Evolutionary conservation across 23 tunicate species (phyloP).

Genomic region (Phallusia fumigata): DNA sequence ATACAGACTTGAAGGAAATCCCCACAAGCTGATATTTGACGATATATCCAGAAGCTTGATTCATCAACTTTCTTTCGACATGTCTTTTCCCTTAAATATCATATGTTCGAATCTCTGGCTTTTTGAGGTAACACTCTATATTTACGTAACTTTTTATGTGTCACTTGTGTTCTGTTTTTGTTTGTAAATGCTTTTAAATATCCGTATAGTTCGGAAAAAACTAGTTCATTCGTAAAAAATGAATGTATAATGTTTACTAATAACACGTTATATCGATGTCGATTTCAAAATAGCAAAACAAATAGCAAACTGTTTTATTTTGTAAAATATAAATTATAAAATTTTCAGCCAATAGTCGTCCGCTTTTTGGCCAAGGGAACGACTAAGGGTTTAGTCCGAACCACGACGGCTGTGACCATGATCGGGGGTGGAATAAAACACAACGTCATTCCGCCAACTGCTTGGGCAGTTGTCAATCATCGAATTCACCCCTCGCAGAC

Average conservation of each 20-base stretch:
- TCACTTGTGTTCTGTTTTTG: no score
- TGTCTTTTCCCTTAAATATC: conserved; percentile 61
- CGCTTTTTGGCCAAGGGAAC: conserved; percentile 20
- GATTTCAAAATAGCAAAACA: no score
- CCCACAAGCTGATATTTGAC: conserved; percentile 35
- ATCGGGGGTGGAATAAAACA: conserved; percentile 56
- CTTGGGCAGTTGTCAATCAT: conserved; percentile 83
- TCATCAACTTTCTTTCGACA: conserved; percentile 19
- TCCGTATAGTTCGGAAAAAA: no score
- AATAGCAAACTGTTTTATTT: no score
- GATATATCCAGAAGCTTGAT: conserved; percentile 26
- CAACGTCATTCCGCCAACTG: conserved; percentile 75
- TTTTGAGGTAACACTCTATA: conserved; percentile 30
- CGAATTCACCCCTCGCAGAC: conserved; percentile 74
- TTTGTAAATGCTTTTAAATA: background rate
- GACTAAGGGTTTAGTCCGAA: conserved; percentile 39
- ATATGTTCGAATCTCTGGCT: conserved; percentile 67
- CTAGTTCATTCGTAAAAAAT: no score
- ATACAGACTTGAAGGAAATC: conserved; percentile 50
- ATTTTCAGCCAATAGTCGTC: conserved; percentile 39
- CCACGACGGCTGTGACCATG: conserved; percentile 85
- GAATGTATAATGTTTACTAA: no score
- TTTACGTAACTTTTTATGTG: no score
- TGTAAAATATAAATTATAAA: background rate
- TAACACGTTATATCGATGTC: no score